Evolutionary conservation across 2,888 invertebrate genomes (phyloP), one percentile per base, ranked within the genome.

Genomic region (Drosophila greeni): DNA sequence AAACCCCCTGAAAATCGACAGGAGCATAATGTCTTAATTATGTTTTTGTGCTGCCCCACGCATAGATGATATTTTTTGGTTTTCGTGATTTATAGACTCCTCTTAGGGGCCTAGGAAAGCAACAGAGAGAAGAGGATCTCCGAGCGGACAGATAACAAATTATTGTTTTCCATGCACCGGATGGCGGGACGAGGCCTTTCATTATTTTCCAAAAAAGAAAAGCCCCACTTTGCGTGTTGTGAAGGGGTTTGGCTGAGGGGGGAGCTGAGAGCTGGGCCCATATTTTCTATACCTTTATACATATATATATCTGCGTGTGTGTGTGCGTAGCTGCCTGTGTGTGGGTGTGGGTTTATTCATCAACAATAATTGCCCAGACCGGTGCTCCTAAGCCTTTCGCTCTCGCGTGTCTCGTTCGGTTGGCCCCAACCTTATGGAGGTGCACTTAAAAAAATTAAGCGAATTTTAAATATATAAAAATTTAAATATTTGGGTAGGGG

Each of bases 281-380:
- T 60, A 61, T 49, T 70, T 67, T 39, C 42, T 57, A 55, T 31
- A 47, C 29, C 29, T 5, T 40, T 14, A 14, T 29, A 45, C 5
- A 11, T 4, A 3, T 62, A 18, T 29, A 29, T 8, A 12, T 8
- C 8, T 62, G 34, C 36, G 49, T 36, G 48, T 31, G 53, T 31
- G 53, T 23, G 45, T 55, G 47, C 20, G 54, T 55, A n/a, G 5
- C 20, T 14, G 26, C 11, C 9, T 36, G 39, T 16, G 47, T 54
- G 54, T 34, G 36, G 47, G 45, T 61, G 40, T 61, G 60, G 33
- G 61, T 34, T 59, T 68, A 66, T 70, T 82, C 80, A 84, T 81
- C 83, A 81, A 73, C 83, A 72, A 73, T 74, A 80, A 84, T 80
- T 84, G 72, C 77, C 74, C 66, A 69, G 70, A 66, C 51, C 76